Conservation (phyloP, 2,113 vertebrate species). For the Eptatretus burgeri region DNA sequence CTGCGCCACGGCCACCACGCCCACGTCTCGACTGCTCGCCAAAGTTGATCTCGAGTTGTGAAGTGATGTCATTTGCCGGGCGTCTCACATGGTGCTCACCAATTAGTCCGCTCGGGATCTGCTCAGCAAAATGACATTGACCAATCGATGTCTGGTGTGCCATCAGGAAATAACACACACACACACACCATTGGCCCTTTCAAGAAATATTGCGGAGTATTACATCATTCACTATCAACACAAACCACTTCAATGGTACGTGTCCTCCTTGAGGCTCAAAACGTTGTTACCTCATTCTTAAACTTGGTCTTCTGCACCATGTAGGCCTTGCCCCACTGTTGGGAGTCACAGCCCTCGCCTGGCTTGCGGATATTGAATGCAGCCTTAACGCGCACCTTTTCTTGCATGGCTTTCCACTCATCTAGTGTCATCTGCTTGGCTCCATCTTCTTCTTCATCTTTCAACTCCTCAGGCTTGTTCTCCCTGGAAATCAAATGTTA, state of each 20-base stretch:
- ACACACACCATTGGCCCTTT: background rate
- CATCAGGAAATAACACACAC: background rate
- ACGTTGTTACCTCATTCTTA: slow-evolving; percentile 34
- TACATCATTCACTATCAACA: background rate
- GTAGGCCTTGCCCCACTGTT: slow-evolving; percentile 87
- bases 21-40: slow-evolving; percentile 85
- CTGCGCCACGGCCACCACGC: slow-evolving; percentile 54
- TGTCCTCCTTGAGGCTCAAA: slow-evolving; percentile 21
- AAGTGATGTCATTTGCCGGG: slow-evolving; percentile 92
- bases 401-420: slow-evolving; percentile 95
- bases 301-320: slow-evolving; percentile 93
- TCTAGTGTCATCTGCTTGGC: slow-evolving; percentile 97
- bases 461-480: slow-evolving; percentile 77
- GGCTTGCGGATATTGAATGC: slow-evolving; percentile 97
- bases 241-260: slow-evolving; percentile 8
- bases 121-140: slow-evolving; percentile 9
- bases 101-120: slow-evolving; percentile 31
- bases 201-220: background rate
- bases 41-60: slow-evolving; percentile 96
- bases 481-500: slow-evolving; percentile 24
- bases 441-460: slow-evolving; percentile 36
- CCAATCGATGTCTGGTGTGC: background rate
- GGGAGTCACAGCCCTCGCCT: slow-evolving; percentile 66
- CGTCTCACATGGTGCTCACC: slow-evolving; percentile 94
- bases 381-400: slow-evolving; percentile 74